These are phyloP conservation scores for Drosophila navojoa DNA, from an alignment of 1,140 invertebrate genomes.

Conservation along the genomic window DNA sequence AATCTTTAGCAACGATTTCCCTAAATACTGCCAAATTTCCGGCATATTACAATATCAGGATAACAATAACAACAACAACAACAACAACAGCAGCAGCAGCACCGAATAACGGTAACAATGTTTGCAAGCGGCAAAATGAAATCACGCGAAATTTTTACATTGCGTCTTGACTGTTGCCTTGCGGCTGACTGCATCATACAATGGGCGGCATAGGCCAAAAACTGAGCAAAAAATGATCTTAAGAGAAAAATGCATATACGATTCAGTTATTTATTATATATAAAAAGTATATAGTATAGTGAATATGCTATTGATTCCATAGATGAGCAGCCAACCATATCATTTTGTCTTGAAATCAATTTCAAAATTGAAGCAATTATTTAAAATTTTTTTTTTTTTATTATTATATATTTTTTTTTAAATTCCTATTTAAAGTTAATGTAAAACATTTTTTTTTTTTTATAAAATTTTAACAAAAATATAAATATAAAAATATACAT, in stretches of 20 bases:
- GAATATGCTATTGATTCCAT: too few species aligned
- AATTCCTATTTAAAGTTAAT: too few species aligned
- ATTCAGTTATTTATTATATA: too few species aligned
- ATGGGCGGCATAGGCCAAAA: conserved; percentile 23
- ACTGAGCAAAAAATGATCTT: background rate
- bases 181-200: conserved; percentile 29
- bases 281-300: too few species aligned
- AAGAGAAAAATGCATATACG: background rate
- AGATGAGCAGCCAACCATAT: too few species aligned
- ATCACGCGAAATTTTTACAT: conserved; percentile 81
- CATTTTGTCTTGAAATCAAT: too few species aligned
- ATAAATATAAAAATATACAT: too few species aligned
- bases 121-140: conserved; percentile 63
- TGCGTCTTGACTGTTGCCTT: conserved; percentile 57
- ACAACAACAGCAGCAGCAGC: conserved; percentile 48
- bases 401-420: too few species aligned
- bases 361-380: too few species aligned
- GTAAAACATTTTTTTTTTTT: too few species aligned
- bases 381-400: too few species aligned
- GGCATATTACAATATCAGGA: conserved; percentile 74
- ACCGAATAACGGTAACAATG: conserved; percentile 52
- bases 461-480: too few species aligned
- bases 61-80: conserved; percentile 39
- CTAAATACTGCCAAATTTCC: conserved; percentile 82
- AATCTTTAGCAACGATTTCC: conserved; percentile 81